Percentiles rank a stretch among this genome's conserved stretches.
These are phyloP conservation scores for Drosophila mulleri DNA, from an alignment of 2,888 invertebrate genomes.

Conservation along the genomic window DNA sequence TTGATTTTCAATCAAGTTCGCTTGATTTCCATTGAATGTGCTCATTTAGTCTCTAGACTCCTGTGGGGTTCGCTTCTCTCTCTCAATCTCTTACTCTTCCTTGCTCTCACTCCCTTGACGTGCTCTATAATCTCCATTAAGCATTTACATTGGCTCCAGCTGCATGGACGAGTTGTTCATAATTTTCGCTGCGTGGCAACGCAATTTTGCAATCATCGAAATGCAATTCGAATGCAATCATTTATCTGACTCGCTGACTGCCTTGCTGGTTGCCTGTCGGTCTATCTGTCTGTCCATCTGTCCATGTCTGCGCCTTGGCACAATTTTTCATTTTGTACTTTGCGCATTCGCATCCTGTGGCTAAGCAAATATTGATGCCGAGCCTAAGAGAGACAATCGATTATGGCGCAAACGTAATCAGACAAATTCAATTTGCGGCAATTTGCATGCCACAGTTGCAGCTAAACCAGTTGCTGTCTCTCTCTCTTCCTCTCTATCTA, in stretches of 20 bases:
- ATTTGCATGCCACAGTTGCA: slow-evolving; percentile 69
- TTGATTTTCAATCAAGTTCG: background rate
- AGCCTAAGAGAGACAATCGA: slow-evolving; percentile 66
- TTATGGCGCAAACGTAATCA: slow-evolving; percentile 76
- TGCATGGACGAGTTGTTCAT: slow-evolving; percentile 58
- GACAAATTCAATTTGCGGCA: slow-evolving; percentile 79
- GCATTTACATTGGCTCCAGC: slow-evolving; percentile 58
- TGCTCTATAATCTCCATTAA: slow-evolving; percentile 71
- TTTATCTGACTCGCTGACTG: slow-evolving; percentile 65
- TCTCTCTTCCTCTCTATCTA: background rate
- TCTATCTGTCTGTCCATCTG: slow-evolving; percentile 18
- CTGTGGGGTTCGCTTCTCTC: background rate
- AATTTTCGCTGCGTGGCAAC: slow-evolving; percentile 57
- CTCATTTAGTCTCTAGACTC: slow-evolving; percentile 10
- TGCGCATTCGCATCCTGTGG: slow-evolving; percentile 67
- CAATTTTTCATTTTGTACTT: slow-evolving; percentile 72
- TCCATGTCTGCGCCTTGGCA: slow-evolving; percentile 45
- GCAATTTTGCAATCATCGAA: slow-evolving; percentile 79
- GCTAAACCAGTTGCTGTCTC: slow-evolving; percentile 23
- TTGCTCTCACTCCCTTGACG: slow-evolving; percentile 21
- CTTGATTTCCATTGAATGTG: slow-evolving; percentile 30
- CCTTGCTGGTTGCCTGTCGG: slow-evolving; percentile 34
- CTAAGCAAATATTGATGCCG: slow-evolving; percentile 68
- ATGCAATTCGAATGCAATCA: slow-evolving; percentile 81
- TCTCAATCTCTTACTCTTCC: no score